Percentiles rank a stretch among this genome's conserved stretches.
phyloP scores from a whole-genome alignment of 2,888 invertebrate genomes.

The Siphonodentalium dalli region DNA sequence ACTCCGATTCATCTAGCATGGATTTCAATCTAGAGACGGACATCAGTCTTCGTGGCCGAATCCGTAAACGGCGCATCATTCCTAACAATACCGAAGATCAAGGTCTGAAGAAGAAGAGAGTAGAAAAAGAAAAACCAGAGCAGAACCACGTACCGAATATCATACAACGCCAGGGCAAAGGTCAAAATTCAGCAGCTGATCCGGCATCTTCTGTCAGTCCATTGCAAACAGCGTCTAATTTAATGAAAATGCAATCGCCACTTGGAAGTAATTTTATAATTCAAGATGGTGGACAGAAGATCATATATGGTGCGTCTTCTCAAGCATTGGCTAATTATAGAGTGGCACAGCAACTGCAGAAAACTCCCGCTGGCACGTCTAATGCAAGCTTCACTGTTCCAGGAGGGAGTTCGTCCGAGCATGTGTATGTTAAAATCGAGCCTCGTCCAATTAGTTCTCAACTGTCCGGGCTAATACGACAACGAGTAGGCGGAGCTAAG shows the following conservation, averaged over 20 bases:
- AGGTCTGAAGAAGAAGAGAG: conserved; percentile 39
- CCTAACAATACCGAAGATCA: conserved; percentile 56
- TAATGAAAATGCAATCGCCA: too few relatives aligned
- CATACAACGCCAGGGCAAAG: conserved; percentile 2
- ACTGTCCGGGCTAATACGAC: background rate
- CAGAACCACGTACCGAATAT: conserved; percentile 19
- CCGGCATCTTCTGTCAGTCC: too few relatives aligned
- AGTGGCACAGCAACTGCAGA: conserved; percentile 24
- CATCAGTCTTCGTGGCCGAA: conserved; percentile 54
- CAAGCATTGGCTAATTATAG: too few relatives aligned
- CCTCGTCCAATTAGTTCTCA: too few relatives aligned
- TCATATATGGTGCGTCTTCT: too few relatives aligned
- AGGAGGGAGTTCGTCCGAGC: background rate
- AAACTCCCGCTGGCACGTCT: conserved; percentile 13
- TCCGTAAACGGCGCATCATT: conserved; percentile 54
- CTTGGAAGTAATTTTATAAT: too few relatives aligned
- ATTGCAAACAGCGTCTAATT: too few relatives aligned
- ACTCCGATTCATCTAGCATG: too few relatives aligned
- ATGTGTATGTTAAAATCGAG: too few relatives aligned
- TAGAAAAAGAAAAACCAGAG: conserved; percentile 19
- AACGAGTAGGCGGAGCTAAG: too few relatives aligned
- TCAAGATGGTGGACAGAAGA: too few relatives aligned
- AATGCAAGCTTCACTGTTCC: conserved; percentile 5
- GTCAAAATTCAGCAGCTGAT: background rate
- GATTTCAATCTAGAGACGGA: too few relatives aligned